Percentiles rank a stretch among this genome's conserved stretches.
Conservation (phyloP, 2,113 vertebrate genomes). For the Osmerus eperlanus region DNA sequence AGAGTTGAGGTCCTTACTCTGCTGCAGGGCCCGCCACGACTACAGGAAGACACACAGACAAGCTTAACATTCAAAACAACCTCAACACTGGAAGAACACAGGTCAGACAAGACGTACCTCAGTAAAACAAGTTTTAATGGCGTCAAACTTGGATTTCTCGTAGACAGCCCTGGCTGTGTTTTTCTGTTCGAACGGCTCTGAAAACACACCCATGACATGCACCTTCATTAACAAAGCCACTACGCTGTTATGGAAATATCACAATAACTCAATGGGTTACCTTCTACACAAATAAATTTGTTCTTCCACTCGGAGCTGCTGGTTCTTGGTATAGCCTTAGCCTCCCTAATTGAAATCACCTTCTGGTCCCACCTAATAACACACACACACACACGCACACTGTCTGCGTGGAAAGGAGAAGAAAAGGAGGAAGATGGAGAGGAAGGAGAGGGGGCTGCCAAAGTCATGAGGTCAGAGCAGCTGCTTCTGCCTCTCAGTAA, state of each 20-base stretch:
- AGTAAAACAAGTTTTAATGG: conserved; percentile 79
- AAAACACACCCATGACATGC: conserved; percentile 55
- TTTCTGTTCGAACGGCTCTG: conserved; percentile 93
- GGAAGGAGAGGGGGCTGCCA: too few species aligned
- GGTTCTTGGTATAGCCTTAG: conserved; percentile 79
- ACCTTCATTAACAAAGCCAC: not conserved
- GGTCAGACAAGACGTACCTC: conserved; percentile 71
- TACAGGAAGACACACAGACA: conserved; percentile 57
- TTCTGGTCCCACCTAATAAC: conserved; percentile 81
- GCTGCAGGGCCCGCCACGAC: conserved; percentile 77
- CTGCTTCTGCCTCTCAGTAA: too few species aligned
- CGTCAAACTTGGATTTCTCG: conserved; percentile 86
- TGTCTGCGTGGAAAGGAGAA: not conserved
- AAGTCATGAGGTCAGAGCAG: too few species aligned
- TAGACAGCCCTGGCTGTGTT: conserved; percentile 96
- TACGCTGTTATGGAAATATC: not conserved
- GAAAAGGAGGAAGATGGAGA: too few species aligned
- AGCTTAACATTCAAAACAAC: not conserved
- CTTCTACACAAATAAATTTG: conserved; percentile 96
- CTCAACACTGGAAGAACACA: not conserved
- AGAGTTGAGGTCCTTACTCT: conserved; percentile 81
- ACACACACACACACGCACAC: conserved; percentile 3
- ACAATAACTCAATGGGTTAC: conserved; percentile 61
- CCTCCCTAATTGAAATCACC: conserved; percentile 91
- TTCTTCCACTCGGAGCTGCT: conserved; percentile 83